A percentile compares a stretch with the other conserved stretches of the same genome.
phyloP scores from a whole-genome alignment of 2,797 vertebrate species.

The Macrochelys suwanniensis region DNA sequence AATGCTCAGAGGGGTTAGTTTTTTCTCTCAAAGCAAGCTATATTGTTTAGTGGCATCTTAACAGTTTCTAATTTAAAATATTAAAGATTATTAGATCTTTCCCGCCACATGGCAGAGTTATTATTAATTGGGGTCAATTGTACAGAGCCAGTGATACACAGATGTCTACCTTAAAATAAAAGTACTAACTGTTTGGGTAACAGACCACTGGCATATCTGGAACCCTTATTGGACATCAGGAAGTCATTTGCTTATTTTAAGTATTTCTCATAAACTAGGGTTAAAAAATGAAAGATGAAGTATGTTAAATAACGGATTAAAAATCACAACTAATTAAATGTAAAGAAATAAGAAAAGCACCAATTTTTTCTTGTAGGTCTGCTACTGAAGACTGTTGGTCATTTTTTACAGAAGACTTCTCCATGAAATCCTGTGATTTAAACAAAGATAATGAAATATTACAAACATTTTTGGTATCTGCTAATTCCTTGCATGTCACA shows the following conservation, averaged over 20 bases:
- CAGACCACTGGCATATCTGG: not conserved
- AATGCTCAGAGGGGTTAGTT: not conserved
- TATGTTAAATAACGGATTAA: not conserved
- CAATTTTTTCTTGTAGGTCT: slow-evolving; percentile 88
- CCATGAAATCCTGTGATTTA: slow-evolving; percentile 83
- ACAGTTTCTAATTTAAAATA: not conserved
- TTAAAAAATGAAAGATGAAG: not conserved
- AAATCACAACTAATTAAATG: not conserved
- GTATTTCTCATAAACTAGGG: not conserved
- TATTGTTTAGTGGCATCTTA: not conserved
- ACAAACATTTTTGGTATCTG: not conserved
- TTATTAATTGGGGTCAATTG: not conserved
- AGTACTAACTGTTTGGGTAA: not conserved
- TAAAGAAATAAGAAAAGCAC: slow-evolving; percentile 79
- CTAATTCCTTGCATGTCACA: slow-evolving; percentile 4
- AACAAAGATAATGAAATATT: slow-evolving; percentile 54
- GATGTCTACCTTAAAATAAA: not conserved
- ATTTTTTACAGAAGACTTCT: slow-evolving; percentile 80
- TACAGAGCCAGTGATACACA: not conserved
- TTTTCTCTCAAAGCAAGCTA: not conserved
- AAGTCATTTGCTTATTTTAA: not conserved
- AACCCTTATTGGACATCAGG: not conserved
- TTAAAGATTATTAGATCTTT: not conserved
- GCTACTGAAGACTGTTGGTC: slow-evolving; percentile 73
- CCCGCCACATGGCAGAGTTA: not conserved